These are phyloP conservation scores for Lepeophtheirus salmonis DNA, from an alignment of 1,140 invertebrate genomes.

Conservation along the genomic window DNA sequence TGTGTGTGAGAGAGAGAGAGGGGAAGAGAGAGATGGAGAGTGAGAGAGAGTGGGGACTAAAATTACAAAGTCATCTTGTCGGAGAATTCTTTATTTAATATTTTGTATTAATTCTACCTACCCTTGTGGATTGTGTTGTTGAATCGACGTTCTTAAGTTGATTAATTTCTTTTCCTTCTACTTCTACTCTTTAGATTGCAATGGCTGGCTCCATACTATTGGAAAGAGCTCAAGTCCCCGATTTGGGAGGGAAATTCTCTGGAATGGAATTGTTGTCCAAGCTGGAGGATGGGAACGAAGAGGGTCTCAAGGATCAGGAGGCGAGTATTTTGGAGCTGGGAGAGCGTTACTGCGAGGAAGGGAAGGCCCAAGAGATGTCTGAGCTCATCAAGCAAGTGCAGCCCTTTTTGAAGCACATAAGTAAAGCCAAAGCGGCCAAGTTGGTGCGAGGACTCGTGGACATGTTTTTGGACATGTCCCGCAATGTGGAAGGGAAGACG, in stretches of 20 bases:
- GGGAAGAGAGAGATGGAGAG: not conserved
- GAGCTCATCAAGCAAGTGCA: slow-evolving; percentile 79
- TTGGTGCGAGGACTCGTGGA: slow-evolving; percentile 88
- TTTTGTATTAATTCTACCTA: no score
- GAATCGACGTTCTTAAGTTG: no score
- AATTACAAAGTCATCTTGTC: no score
- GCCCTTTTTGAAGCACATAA: slow-evolving; percentile 74
- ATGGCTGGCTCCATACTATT: not conserved
- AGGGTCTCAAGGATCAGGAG: slow-evolving; percentile 8
- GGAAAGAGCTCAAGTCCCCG: not conserved
- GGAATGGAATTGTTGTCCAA: not conserved
- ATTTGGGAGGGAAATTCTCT: not conserved
- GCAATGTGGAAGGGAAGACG: no score
- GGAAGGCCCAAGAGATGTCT: slow-evolving; percentile 47
- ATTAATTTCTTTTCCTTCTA: not conserved
- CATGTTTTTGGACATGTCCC: slow-evolving; percentile 40
- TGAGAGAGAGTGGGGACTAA: not conserved
- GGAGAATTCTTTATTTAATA: no score
- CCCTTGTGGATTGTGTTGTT: no score
- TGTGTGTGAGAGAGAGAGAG: not conserved
- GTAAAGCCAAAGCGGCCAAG: slow-evolving; percentile 97
- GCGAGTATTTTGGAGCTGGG: slow-evolving; percentile 14
- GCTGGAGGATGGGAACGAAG: not conserved
- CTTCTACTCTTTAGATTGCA: not conserved
- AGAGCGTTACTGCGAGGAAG: slow-evolving; percentile 1